Percentiles rank a stretch among this genome's conserved stretches.
Evolutionary conservation across 2,797 vertebrate species (phyloP).

Genomic region (Galagoides demidoff): DNA sequence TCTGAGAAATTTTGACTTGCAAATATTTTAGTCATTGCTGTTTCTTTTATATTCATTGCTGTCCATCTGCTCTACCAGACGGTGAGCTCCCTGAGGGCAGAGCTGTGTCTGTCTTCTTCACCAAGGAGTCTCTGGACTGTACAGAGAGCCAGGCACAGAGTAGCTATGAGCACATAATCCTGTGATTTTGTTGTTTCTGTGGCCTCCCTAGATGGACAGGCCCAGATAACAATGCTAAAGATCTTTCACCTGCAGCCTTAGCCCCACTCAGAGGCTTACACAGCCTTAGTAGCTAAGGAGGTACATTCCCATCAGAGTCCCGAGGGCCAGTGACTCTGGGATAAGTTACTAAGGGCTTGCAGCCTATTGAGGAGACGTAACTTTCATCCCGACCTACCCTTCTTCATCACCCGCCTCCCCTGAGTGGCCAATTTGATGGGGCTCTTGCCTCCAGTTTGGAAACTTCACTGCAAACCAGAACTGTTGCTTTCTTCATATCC

Average conservation of each 20-base stretch:
- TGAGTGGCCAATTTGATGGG: background rate
- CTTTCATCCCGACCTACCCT: background rate
- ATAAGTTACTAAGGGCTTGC: background rate
- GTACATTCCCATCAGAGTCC: background rate
- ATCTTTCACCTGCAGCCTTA: background rate
- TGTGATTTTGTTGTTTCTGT: background rate
- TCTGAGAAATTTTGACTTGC: slow-evolving; percentile 6
- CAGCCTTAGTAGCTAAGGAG: background rate
- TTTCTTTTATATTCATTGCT: background rate
- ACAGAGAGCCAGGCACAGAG: background rate
- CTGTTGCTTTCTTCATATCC: background rate
- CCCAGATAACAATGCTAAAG: background rate
- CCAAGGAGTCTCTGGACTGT: too few species aligned
- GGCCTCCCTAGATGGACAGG: background rate
- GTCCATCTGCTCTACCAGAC: background rate
- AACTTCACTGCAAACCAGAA: background rate
- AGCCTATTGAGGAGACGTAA: background rate
- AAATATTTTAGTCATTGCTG: background rate
- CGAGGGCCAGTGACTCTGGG: background rate
- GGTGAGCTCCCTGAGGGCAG: too few species aligned
- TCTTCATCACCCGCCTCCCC: background rate
- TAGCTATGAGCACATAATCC: background rate
- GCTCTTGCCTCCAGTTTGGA: background rate
- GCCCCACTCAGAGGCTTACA: background rate
- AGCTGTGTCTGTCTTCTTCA: background rate